phyloP scores from a whole-genome alignment of 2,113 vertebrate genomes.

The Lophura nycthemera region DNA sequence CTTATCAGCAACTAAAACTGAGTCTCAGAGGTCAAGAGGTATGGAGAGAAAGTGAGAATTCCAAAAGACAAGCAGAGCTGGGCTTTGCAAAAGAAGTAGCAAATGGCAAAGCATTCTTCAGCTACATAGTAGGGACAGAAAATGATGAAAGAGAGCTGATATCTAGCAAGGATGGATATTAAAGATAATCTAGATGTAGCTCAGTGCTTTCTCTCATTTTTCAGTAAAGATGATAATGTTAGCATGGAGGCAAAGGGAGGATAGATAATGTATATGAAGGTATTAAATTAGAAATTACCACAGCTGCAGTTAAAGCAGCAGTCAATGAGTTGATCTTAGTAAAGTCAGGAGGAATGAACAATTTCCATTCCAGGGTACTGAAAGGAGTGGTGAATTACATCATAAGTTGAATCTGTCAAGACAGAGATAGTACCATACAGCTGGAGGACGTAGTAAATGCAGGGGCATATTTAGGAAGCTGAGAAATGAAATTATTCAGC shows the following conservation, averaged over 20 bases:
- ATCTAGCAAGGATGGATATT: not conserved
- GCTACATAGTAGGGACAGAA: not conserved
- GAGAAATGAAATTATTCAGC: not conserved
- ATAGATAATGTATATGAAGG: not conserved
- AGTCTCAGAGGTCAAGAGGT: not conserved
- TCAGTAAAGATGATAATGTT: not conserved
- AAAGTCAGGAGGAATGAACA: slow-evolving; percentile 25
- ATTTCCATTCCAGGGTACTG: not conserved
- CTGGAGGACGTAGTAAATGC: not conserved
- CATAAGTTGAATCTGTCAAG: not conserved
- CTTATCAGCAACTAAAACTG: not conserved
- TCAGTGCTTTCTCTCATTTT: slow-evolving; percentile 3
- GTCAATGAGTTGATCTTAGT: slow-evolving; percentile 2
- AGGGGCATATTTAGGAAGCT: not conserved
- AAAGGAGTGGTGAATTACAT: not conserved
- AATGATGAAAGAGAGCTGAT: not conserved
- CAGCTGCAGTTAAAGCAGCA: not conserved
- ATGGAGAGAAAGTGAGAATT: not conserved
- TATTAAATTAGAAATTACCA: not conserved
- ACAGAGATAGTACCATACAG: not conserved
- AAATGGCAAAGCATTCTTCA: not conserved
- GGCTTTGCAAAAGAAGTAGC: not conserved
- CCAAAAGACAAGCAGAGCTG: not conserved
- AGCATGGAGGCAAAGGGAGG: not conserved
- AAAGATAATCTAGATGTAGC: not conserved